Evolutionary conservation across 2,888 invertebrate species (phyloP).

Genomic region (Adela reaumurella): DNA sequence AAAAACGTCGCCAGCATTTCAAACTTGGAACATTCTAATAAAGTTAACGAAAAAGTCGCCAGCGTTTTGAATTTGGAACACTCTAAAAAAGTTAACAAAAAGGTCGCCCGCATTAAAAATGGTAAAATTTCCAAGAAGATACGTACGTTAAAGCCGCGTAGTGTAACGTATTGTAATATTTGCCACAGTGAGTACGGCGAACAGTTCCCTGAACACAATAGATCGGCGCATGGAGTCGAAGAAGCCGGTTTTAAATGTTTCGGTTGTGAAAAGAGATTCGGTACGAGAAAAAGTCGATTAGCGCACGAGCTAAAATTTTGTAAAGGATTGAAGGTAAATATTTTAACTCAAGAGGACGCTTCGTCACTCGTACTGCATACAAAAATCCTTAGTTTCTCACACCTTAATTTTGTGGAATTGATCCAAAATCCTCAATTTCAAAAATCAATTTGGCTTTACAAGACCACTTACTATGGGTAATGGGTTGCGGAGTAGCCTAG

Average conservation of each 20-base stretch:
- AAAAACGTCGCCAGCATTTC: no score
- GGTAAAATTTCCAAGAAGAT: no score
- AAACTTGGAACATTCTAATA: not conserved
- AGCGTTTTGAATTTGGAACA: not conserved
- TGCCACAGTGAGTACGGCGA: constrained; percentile 26
- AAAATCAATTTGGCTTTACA: no score
- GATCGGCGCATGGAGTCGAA: constrained; percentile 27
- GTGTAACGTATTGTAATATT: constrained; percentile 26
- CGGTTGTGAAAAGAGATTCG: constrained; percentile 35
- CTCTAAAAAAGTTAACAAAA: not conserved
- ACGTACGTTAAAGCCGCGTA: not conserved
- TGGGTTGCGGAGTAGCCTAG: no score
- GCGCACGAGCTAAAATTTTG: constrained; percentile 34
- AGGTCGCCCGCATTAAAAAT: no score
- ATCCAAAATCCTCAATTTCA: no score
- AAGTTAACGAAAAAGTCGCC: no score
- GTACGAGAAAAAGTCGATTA: constrained; percentile 23
- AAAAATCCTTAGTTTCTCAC: no score
- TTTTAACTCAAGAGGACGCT: no score
- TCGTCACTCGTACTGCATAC: no score
- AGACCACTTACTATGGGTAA: no score
- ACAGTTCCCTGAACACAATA: constrained; percentile 23
- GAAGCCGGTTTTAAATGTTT: constrained; percentile 31
- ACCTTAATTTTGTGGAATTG: no score
- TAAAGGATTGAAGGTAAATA: constrained; percentile 22